Evolutionary conservation across 2,888 invertebrate genomes (phyloP), one percentile per base, ranked within the genome.

Genomic region (Reticulitermes lucifugus): DNA sequence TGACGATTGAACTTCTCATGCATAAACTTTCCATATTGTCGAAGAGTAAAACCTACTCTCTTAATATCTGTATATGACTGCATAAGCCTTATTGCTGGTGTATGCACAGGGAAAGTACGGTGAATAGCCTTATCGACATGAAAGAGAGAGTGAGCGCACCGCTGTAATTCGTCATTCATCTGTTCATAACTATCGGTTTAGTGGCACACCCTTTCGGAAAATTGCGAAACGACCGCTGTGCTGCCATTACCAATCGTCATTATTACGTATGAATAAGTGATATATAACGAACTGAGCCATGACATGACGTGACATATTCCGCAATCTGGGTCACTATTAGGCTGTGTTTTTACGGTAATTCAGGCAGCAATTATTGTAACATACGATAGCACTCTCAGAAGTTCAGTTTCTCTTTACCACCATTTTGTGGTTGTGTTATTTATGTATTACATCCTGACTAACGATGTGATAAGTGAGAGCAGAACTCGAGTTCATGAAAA

Each of bases 131-230:
- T 10, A 73, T 35, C 10, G 73, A 35, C 25, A 35, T 25, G 65
- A 60, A 60, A 60, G 65, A 65, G 65, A 9, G 65, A 6, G 65
- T n/a, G n/a, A 65, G 65, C 0, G 73, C 6, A 29, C 21, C 41
- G 73, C 22, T 73, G 35, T 41, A 73, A 73, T 73, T 41, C 73
- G 35, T 73, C 73, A 41, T 41, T 73, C 73, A 73, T 73, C 73
- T 73, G 73, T 35, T 18, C 35, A 73, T 73, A 35, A 35, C 73
- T 73, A 25, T 73, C 21, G 41, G 73, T 73, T 73, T 73, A 41
- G 35, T 73, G 73, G 73, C 73, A 73, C 73, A 73, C 73, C 41
- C 73, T 73, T 41, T 73, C 73, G 73, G 73, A 73, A 73, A 73
- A 73, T 73, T 73, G 41, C 73, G 29, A 73, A 73, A 73, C 41